Evolutionary conservation across 2,888 invertebrate species (phyloP).

Genomic region (Brenthis daphne): DNA sequence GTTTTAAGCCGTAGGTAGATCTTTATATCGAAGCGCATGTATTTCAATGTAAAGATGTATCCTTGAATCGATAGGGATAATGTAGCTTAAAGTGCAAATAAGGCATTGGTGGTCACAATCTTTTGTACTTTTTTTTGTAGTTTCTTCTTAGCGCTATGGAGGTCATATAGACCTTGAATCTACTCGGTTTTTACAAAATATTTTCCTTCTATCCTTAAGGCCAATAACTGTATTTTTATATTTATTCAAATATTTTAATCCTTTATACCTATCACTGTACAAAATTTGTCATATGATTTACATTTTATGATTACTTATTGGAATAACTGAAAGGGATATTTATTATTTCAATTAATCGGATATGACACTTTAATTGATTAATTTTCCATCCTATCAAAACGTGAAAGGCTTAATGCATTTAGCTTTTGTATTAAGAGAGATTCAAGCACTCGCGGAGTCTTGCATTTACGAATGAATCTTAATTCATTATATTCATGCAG

Average conservation of each 20-base stretch:
- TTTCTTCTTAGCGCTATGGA: conserved; percentile 57
- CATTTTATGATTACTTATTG: conserved; percentile 3
- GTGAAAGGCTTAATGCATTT: conserved; percentile 36
- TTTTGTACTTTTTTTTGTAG: conserved; percentile 50
- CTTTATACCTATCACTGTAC: too few species aligned
- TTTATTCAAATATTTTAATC: neutral
- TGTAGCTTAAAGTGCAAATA: conserved; percentile 46
- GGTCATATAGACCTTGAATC: conserved; percentile 62
- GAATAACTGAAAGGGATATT: conserved; percentile 8
- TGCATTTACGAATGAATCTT: conserved; percentile 73
- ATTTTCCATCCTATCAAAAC: conserved; percentile 12
- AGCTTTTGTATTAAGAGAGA: conserved; percentile 61
- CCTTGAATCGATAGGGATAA: conserved; percentile 64
- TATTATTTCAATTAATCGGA: neutral
- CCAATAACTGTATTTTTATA: neutral
- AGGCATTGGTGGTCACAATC: conserved; percentile 29
- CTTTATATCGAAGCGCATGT: conserved; percentile 54
- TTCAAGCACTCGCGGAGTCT: conserved; percentile 63
- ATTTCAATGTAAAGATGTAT: conserved; percentile 54
- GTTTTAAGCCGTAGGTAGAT: conserved; percentile 52
- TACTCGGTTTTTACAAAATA: conserved; percentile 56
- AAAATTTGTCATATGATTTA: neutral
- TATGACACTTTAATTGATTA: conserved; percentile 14
- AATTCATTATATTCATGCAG: conserved; percentile 80
- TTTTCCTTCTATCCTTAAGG: conserved; percentile 49